phyloP scores from a whole-genome alignment of 2,113 vertebrate genomes.

The Xenopus laevis region DNA sequence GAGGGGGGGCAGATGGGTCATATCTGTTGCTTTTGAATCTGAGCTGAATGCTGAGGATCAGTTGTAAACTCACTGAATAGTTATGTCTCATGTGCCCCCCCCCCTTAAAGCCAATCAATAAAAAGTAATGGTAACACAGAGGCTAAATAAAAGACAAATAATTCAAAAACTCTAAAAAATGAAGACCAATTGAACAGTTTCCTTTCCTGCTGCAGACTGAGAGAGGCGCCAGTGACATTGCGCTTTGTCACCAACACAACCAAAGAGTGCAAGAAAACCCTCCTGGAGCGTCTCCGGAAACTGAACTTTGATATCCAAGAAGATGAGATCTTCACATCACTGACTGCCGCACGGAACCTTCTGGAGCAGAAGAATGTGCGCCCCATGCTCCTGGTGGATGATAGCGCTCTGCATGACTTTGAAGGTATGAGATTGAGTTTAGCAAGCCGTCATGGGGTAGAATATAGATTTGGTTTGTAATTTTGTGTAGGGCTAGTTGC shows the following conservation, averaged over 20 bases:
- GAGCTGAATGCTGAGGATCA: no score
- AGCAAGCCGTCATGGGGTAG: background rate
- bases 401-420: constrained; percentile 86
- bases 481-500: background rate
- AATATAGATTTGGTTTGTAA: background rate
- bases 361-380: constrained; percentile 77
- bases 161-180: no score
- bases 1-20: no score
- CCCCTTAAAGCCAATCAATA: no score
- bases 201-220: constrained; percentile 64
- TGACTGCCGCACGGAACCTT: constrained; percentile 86
- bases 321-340: constrained; percentile 89
- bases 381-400: constrained; percentile 85
- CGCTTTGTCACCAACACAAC: constrained; percentile 96
- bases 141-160: no score
- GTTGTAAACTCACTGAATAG: no score
- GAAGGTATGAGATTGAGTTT: constrained; percentile 61
- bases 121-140: no score
- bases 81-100: no score
- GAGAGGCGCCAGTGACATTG: constrained; percentile 67
- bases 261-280: constrained; percentile 84
- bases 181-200: no score
- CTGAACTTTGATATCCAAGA: constrained; percentile 84
- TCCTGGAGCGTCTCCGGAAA: constrained; percentile 73
- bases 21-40: no score